Percentiles rank a stretch among this genome's conserved stretches.
Conservation (phyloP, 2,113 vertebrate species). For the Proteles cristata region DNA sequence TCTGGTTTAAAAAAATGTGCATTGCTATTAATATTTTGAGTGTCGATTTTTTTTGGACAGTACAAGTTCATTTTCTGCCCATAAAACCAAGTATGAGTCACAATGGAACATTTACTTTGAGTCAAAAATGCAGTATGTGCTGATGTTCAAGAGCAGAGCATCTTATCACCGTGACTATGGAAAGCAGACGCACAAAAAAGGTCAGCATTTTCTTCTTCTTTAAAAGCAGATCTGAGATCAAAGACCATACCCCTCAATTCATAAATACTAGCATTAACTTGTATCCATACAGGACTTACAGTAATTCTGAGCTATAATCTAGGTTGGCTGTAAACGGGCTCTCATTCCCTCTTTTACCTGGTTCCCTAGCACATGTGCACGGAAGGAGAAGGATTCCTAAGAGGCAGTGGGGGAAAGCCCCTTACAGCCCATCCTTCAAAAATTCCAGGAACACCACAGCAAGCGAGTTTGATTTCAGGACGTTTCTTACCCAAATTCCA, state of each 20-base stretch:
- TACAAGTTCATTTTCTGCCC: constrained; percentile 66
- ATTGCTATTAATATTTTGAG: constrained; percentile 73
- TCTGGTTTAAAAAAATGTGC: constrained; percentile 56
- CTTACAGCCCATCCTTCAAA: constrained; percentile 31
- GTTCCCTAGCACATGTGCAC: constrained; percentile 3
- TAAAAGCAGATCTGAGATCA: constrained; percentile 66
- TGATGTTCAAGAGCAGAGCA: constrained; percentile 43
- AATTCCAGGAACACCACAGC: constrained; percentile 14
- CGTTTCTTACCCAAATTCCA: constrained; percentile 65
- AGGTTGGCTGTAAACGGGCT: constrained; percentile 36
- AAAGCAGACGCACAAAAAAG: not conserved
- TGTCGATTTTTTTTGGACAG: constrained; percentile 76
- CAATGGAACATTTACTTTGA: constrained; percentile 71
- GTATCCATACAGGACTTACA: constrained; percentile 56
- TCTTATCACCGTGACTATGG: constrained; percentile 52
- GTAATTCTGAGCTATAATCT: constrained; percentile 61
- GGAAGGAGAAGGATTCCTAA: not conserved
- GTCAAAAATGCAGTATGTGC: constrained; percentile 66
- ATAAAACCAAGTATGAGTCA: constrained; percentile 75
- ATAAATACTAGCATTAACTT: constrained; percentile 68
- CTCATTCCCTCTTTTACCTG: constrained; percentile 64
- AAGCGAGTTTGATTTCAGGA: constrained; percentile 65
- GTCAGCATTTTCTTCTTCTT: constrained; percentile 51
- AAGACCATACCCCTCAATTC: constrained; percentile 25
- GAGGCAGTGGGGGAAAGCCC: constrained; percentile 12